Evolutionary conservation across 1,140 invertebrate genomes (phyloP).

Genomic region (Tachypleus tridentatus): DNA sequence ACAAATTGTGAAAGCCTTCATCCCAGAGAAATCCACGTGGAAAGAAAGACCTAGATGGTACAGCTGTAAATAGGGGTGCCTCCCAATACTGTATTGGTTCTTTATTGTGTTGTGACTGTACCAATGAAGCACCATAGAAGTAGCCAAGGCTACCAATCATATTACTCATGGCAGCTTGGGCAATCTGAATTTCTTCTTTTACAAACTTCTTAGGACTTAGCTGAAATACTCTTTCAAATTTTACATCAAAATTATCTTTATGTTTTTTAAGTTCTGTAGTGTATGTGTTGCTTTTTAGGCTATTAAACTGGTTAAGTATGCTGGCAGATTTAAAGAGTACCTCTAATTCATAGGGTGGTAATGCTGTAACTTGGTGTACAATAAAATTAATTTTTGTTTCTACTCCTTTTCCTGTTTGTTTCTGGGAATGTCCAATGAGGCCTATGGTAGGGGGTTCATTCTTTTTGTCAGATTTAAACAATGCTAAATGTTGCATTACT

Average conservation of each 20-base stretch:
- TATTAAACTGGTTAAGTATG: conserved; percentile 41
- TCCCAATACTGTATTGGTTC: conserved; percentile 87
- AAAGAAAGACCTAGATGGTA: conserved; percentile 95
- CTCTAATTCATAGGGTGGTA: conserved; percentile 71
- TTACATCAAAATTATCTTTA: conserved; percentile 33
- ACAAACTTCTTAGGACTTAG: conserved; percentile 52
- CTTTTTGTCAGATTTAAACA: conserved; percentile 33
- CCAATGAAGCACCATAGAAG: conserved; percentile 83
- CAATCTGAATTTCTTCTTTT: conserved; percentile 58
- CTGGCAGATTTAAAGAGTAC: conserved; percentile 67
- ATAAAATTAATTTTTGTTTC: conserved; percentile 57
- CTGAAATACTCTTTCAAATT: conserved; percentile 37
- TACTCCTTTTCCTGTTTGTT: conserved; percentile 21
- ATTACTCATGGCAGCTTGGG: conserved; percentile 81
- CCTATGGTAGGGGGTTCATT: conserved; percentile 11
- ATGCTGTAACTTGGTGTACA: conserved; percentile 55
- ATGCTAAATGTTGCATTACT: conserved; percentile 41
- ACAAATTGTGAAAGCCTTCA: conserved; percentile 94
- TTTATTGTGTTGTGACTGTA: conserved; percentile 65
- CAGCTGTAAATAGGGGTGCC: conserved; percentile 77
- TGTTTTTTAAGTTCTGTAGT: conserved; percentile 47
- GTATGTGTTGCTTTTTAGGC: conserved; percentile 46
- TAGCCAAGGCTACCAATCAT: conserved; percentile 93
- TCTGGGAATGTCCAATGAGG: no score
- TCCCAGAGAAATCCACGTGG: conserved; percentile 98